phyloP scores from a whole-genome alignment of 1,140 invertebrate genomes.

The Pseudomyrmex flavicornis region DNA sequence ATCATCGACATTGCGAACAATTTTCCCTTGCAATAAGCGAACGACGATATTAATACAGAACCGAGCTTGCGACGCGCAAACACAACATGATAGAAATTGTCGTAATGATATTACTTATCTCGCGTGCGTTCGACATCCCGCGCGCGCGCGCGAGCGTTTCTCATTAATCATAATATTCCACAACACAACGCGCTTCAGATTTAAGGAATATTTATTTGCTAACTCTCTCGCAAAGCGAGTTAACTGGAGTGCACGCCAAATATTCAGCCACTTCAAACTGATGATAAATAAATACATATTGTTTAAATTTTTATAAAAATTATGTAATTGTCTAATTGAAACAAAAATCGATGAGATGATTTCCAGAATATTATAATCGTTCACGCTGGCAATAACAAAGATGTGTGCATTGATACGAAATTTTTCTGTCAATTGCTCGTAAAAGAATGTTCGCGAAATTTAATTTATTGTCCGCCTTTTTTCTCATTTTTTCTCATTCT shows the following conservation, averaged over 20 bases:
- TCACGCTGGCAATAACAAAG: neutral
- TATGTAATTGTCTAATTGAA: no score
- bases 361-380: neutral
- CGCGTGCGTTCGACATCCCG: neutral
- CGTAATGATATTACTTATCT: conserved; percentile 27
- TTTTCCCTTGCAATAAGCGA: neutral
- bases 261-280: conserved; percentile 15
- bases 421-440: neutral
- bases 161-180: conserved; percentile 9
- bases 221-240: neutral
- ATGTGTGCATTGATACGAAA: conserved; percentile 2
- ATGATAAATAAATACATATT: neutral
- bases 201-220: conserved; percentile 5
- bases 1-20: conserved; percentile 21
- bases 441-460: conserved; percentile 13
- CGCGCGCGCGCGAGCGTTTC: neutral
- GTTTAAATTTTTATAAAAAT: neutral
- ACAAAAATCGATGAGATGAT: neutral
- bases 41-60: neutral
- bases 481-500: conserved; percentile 18
- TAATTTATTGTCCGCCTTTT: conserved; percentile 26
- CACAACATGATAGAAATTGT: neutral
- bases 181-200: neutral
- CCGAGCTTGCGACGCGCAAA: neutral
- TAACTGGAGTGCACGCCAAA: neutral